Percentiles rank a stretch among this genome's conserved stretches.
phyloP scores from a whole-genome alignment of 2,797 vertebrate genomes.

The Enteromius trimaculatus region DNA sequence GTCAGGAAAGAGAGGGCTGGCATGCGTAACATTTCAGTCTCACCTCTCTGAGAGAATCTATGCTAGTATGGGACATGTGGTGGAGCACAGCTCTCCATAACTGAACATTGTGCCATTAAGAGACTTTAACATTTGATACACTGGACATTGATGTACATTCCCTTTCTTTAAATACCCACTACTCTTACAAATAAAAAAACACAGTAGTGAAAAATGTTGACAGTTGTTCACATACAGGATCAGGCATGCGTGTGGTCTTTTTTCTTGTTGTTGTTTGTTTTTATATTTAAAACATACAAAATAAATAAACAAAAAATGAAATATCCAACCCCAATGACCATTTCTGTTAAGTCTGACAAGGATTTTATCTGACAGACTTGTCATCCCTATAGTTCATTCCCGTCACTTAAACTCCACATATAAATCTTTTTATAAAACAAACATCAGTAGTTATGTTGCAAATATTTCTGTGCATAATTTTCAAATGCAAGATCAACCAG shows the following conservation, averaged over 20 bases:
- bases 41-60: conserved; percentile 57
- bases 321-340: conserved; percentile 48
- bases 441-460: conserved; percentile 70
- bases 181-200: conserved; percentile 41
- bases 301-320: conserved; percentile 60
- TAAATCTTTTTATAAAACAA: conserved; percentile 77
- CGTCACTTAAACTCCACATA: conserved; percentile 64
- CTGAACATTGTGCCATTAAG: not conserved
- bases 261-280: not conserved
- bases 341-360: conserved; percentile 35
- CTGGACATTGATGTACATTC: conserved; percentile 53
- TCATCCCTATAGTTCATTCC: conserved; percentile 24
- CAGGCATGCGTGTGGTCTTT: conserved; percentile 75
- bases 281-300: conserved; percentile 62
- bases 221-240: conserved; percentile 62
- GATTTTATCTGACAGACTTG: conserved; percentile 26
- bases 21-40: conserved; percentile 64
- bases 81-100: not conserved
- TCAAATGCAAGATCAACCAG: conserved; percentile 69
- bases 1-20: conserved; percentile 39
- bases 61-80: conserved; percentile 22
- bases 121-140: conserved; percentile 43
- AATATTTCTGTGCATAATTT: conserved; percentile 73
- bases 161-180: conserved; percentile 39
- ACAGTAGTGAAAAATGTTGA: conserved; percentile 57